Conservation (phyloP, 2,888 invertebrate genomes). For the Lepidocyrtoides sp. region DNA sequence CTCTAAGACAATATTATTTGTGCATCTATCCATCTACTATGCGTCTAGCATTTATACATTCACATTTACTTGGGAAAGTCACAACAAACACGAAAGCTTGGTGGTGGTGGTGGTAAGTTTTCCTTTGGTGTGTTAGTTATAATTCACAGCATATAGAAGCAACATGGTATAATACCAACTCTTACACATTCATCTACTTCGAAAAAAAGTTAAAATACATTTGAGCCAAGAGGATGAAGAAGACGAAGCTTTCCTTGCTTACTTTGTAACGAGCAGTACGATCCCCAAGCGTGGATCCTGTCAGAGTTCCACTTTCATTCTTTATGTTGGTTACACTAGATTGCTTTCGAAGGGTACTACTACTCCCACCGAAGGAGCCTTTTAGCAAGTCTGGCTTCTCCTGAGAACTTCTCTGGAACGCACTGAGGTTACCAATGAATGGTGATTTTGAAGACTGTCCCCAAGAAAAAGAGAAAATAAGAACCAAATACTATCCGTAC, state of each 20-base stretch:
- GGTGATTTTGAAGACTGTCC: slow-evolving; percentile 79
- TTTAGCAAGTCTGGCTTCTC: slow-evolving; percentile 95
- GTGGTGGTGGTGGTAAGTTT: not conserved
- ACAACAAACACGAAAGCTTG: not conserved
- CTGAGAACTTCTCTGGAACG: slow-evolving; percentile 76
- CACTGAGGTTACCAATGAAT: slow-evolving; percentile 78
- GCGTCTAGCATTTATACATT: not conserved
- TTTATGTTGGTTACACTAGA: slow-evolving; percentile 86
- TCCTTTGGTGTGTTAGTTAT: not conserved
- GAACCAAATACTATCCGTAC: not conserved
- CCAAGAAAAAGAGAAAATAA: slow-evolving; percentile 21
- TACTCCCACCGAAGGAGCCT: slow-evolving; percentile 88
- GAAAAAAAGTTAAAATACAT: not conserved
- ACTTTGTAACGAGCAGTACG: slow-evolving; percentile 95
- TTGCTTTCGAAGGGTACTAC: slow-evolving; percentile 89
- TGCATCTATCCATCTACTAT: not conserved
- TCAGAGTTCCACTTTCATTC: slow-evolving; percentile 87
- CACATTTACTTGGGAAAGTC: not conserved
- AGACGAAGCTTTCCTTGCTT: slow-evolving; percentile 84
- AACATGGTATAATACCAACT: not conserved
- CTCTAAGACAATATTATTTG: too few species aligned
- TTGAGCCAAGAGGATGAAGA: not conserved
- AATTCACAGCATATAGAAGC: not conserved
- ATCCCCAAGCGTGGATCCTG: slow-evolving; percentile 87
- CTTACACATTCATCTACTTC: not conserved